Percentiles rank a stretch among this genome's conserved stretches.
Evolutionary conservation across 2,113 vertebrate species (phyloP).

Genomic region (Syrrhaptes paradoxus): DNA sequence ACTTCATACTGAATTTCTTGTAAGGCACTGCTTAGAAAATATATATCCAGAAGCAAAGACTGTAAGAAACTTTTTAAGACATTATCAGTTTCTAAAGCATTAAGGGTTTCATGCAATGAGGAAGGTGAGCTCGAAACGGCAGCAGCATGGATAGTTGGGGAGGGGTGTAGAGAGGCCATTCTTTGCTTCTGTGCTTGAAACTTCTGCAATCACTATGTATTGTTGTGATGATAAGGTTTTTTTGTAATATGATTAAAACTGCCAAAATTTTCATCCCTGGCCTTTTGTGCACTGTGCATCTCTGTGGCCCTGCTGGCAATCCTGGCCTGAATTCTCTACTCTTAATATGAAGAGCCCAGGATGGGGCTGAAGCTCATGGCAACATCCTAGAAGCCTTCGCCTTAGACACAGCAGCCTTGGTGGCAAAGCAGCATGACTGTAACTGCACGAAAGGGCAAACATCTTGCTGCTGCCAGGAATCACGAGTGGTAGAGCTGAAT

Average conservation of each 20-base stretch:
- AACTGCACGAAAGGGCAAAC: not conserved
- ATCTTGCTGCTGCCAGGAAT: not conserved
- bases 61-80: not conserved
- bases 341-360: not conserved
- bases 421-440: not conserved
- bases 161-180: not conserved
- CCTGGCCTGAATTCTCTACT: not conserved
- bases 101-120: not conserved
- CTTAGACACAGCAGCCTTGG: not conserved
- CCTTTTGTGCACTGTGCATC: too few relatives aligned
- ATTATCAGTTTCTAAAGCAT: not conserved
- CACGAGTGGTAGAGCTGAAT: rapidly evolving
- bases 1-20: not conserved
- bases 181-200: not conserved
- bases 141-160: not conserved
- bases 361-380: not conserved
- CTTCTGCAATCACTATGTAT: not conserved
- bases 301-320: not conserved
- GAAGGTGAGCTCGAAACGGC: not conserved
- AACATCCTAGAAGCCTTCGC: not conserved
- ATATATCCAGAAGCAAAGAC: not conserved
- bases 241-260: not conserved
- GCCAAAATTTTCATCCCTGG: not conserved
- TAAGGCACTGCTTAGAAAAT: not conserved
- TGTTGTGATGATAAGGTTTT: too few relatives aligned